Conservation (phyloP, 2,113 vertebrate genomes). For the Scartelaos histophorus region DNA sequence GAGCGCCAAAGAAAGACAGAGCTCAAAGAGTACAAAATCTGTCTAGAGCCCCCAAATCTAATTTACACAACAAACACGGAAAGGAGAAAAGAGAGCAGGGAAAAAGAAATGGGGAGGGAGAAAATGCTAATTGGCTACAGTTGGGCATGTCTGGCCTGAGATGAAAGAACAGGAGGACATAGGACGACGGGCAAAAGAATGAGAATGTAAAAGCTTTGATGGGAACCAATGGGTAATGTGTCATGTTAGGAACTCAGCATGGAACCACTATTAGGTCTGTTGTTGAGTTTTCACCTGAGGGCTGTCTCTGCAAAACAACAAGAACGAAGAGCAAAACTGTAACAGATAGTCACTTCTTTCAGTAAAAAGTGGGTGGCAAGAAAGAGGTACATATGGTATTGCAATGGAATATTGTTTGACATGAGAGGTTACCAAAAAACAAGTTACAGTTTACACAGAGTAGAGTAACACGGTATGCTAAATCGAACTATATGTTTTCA, state of each 20-base stretch:
- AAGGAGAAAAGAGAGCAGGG: conserved; percentile 60
- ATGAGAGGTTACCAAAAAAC: background rate
- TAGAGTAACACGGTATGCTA: background rate
- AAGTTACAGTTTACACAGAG: background rate
- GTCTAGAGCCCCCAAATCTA: conserved; percentile 74
- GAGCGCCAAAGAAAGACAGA: conserved; percentile 53
- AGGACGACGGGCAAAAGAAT: conserved; percentile 55
- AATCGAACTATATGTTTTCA: background rate
- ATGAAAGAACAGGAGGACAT: conserved; percentile 72
- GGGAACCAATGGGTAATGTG: conserved; percentile 33
- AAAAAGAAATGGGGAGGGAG: conserved; percentile 48
- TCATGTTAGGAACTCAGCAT: conserved; percentile 31
- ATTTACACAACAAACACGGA: conserved; percentile 79
- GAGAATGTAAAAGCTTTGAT: conserved; percentile 61
- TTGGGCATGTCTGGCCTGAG: conserved; percentile 78
- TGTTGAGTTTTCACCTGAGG: conserved; percentile 1
- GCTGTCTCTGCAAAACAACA: conserved; percentile 9
- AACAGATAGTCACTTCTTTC: background rate
- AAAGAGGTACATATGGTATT: background rate
- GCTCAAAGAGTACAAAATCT: conserved; percentile 73
- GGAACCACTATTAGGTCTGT: background rate
- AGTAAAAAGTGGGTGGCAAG: background rate
- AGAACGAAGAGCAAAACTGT: conserved; percentile 11
- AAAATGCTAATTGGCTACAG: conserved; percentile 79
- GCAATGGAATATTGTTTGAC: background rate